These are phyloP conservation scores for Scrobipalpa costella DNA, from an alignment of 2,888 invertebrate genomes.

Conservation along the genomic window DNA sequence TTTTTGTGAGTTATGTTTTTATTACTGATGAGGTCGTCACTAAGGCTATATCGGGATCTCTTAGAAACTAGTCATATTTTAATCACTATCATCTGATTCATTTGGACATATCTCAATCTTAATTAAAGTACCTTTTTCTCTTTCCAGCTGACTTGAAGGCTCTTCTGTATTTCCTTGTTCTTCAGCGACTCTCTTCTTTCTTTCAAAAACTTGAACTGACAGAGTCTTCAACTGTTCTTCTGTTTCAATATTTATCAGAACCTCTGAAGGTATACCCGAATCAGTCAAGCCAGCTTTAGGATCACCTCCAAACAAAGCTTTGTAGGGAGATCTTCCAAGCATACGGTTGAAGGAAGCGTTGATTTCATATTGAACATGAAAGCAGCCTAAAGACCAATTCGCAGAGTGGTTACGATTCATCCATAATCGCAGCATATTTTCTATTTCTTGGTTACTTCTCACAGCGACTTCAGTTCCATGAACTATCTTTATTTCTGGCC, in stretches of 20 bases:
- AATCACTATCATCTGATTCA: no score
- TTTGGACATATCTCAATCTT: background rate
- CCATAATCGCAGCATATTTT: background rate
- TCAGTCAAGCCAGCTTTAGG: constrained; percentile 7
- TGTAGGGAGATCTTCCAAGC: background rate
- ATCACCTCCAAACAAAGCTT: background rate
- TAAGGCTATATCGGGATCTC: no score
- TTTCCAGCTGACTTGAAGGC: background rate
- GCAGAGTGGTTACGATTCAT: background rate
- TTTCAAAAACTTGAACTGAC: background rate
- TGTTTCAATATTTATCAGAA: background rate
- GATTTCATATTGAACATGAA: background rate
- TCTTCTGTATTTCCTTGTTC: no score
- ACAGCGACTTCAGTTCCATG: background rate
- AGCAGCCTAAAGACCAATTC: constrained; percentile 1
- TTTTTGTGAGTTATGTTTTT: no score
- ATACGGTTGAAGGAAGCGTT: background rate
- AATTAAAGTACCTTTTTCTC: background rate
- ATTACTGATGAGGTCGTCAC: no score
- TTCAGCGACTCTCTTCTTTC: background rate
- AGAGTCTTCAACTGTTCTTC: constrained; percentile 4
- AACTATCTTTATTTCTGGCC: constrained; percentile 13
- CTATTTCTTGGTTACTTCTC: background rate
- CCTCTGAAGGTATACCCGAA: background rate
- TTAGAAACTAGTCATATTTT: no score